Base-by-base conservation (phyloP, 2,113 vertebrate genomes). In the Hiodon alosoides region DNA sequence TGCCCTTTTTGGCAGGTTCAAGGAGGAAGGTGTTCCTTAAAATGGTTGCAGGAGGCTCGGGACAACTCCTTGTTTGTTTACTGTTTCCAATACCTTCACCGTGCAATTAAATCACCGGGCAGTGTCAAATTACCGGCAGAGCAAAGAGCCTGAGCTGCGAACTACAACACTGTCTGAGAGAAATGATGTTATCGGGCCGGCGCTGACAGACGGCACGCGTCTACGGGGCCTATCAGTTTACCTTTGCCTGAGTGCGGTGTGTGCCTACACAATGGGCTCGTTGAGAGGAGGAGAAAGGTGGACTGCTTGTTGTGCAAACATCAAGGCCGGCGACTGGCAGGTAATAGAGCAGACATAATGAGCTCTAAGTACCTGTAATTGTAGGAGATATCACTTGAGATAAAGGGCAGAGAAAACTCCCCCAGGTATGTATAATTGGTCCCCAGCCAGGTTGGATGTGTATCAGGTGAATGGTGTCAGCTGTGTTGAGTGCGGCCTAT, bases 291-390 rank as follows among this genome's bases (percentile, higher is more conserved):
- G 78, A 86, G 84, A 74, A 76, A 84, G 86, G 78, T 17, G 17
- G 50, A 31, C 62, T 60, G 71, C 81, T 87, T 92, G 87, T 82
- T 85, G 86, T 80, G 72, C 84, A 92, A 92, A 88, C 86, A 89
- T 78, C 82, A 86, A 84, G 79, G 80, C 72, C 7, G 83, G 85
- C 83, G 76, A 77, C 84, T 74, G 88, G 91, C 92, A 94, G 93
- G 92, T 94, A 97, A 93, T 87, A 86, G 93, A 94, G 93, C 93
- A 93, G 87, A 90, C 86, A 91, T 97, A 96, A 98, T 97, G 93
- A 94, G 87, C 88, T 85, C 85, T 93, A 96, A 98, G 94, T 95
- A 97, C 94, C 94, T 93, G 93, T 95, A 95, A 96, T 94, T 94
- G 92, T 92, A 82, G 81, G 93, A 94, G 93, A 94, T 92, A 86